phyloP scores from a whole-genome alignment of 2,113 vertebrate species.

The Phasianus colchicus region DNA sequence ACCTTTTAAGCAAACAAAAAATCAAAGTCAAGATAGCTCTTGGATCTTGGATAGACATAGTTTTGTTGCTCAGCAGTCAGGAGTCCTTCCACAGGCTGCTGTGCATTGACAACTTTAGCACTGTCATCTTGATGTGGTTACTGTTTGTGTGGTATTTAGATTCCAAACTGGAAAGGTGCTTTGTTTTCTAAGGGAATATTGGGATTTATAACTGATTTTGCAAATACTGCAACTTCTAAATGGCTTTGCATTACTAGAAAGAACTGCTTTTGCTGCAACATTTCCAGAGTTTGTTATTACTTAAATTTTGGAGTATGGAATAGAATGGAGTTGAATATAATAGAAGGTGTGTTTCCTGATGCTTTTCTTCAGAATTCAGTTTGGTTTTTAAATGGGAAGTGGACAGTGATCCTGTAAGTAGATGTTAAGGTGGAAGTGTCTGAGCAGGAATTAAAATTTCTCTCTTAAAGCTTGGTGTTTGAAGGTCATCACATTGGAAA shows the following conservation, averaged over 20 bases:
- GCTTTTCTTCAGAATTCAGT: background rate
- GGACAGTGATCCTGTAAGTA: background rate
- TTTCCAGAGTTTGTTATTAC: background rate
- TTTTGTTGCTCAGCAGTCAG: background rate
- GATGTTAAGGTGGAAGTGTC: background rate
- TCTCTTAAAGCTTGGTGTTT: background rate
- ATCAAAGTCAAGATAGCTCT: background rate
- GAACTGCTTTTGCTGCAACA: background rate
- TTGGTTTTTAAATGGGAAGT: background rate
- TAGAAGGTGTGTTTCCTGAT: background rate
- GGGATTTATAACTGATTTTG: background rate
- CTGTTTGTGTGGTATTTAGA: background rate
- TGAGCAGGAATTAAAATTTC: background rate
- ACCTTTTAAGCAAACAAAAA: background rate
- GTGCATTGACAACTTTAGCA: background rate
- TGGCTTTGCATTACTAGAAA: background rate
- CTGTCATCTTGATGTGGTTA: rapidly evolving
- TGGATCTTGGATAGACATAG: background rate
- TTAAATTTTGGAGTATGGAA: background rate
- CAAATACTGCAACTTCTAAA: background rate
- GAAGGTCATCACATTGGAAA: background rate
- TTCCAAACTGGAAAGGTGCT: background rate
- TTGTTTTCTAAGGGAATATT: background rate
- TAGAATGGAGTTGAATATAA: background rate
- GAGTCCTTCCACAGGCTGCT: background rate